phyloP scores from a whole-genome alignment of 1,140 invertebrate genomes.

The Scaptomyza graminum region DNA sequence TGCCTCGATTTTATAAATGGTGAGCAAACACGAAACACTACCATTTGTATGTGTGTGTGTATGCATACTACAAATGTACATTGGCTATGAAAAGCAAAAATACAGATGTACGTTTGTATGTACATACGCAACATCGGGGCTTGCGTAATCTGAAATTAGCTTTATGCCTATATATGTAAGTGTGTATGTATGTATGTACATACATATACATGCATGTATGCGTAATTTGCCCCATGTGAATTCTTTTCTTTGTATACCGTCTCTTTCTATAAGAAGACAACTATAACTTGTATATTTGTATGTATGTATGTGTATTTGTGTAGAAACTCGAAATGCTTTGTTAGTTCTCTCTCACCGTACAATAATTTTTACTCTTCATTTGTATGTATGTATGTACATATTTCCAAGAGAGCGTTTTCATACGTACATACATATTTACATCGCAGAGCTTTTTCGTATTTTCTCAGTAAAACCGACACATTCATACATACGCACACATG shows the following conservation, averaged over 20 bases:
- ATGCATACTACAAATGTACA: constrained; percentile 12
- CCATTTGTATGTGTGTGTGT: constrained; percentile 8
- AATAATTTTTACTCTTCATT: constrained; percentile 25
- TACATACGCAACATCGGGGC: constrained; percentile 5
- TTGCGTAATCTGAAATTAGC: constrained; percentile 32
- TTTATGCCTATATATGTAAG: constrained; percentile 28
- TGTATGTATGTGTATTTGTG: constrained; percentile 11
- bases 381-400: constrained; percentile 14
- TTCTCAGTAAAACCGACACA: constrained; percentile 11
- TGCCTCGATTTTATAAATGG: constrained; percentile 49
- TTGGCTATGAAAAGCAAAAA: constrained; percentile 29
- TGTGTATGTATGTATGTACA: constrained; percentile 26
- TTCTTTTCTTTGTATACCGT: constrained; percentile 37
- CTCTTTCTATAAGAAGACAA: constrained; percentile 38
- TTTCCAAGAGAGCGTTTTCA: constrained; percentile 8
- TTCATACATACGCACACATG: constrained; percentile 22
- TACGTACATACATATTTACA: constrained; percentile 30
- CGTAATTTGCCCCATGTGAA: constrained; percentile 42
- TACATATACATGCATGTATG: constrained; percentile 34
- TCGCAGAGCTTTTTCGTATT: constrained; percentile 25
- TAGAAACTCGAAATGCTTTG: constrained; percentile 45
- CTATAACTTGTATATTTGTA: constrained; percentile 30
- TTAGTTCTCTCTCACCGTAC: constrained; percentile 34
- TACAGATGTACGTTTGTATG: constrained; percentile 29
- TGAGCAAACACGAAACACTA: constrained; percentile 19